Evolutionary conservation across 2,888 invertebrate genomes (phyloP).

Genomic region (Amblyteles armatorius): DNA sequence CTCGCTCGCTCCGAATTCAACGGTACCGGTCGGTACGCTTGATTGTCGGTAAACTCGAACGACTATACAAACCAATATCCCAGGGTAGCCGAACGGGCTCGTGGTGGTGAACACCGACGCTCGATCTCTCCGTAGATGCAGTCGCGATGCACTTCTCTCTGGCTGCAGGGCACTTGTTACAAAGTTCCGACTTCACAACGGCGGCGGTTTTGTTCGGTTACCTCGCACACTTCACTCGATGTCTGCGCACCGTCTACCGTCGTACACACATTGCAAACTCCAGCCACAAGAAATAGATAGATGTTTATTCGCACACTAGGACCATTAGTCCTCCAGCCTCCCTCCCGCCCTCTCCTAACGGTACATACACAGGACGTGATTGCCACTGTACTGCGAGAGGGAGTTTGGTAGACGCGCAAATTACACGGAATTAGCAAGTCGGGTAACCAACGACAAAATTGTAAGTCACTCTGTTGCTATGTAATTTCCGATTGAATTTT

Average conservation of each 20-base stretch:
- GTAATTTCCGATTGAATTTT: slow-evolving; percentile 3
- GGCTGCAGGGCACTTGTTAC: neutral
- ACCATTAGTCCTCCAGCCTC: neutral
- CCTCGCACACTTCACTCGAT: neutral
- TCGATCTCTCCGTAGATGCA: neutral
- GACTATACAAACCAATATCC: slow-evolving; percentile 7
- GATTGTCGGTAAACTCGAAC: slow-evolving; percentile 60
- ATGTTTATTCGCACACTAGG: neutral
- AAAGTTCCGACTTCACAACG: neutral
- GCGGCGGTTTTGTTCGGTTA: neutral
- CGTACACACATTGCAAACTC: neutral
- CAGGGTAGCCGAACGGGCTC: neutral
- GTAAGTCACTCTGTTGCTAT: neutral
- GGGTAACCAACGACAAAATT: neutral
- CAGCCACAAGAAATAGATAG: neutral
- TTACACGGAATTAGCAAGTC: neutral
- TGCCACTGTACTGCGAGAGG: neutral
- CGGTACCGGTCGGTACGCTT: neutral
- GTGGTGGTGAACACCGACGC: neutral
- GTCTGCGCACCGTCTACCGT: neutral
- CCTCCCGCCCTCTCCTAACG: neutral
- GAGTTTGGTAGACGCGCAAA: neutral
- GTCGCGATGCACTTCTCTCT: neutral
- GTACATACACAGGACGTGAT: neutral
- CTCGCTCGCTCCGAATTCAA: neutral